Base-by-base conservation (phyloP, 2,797 vertebrate genomes). In the Emys orbicularis region DNA sequence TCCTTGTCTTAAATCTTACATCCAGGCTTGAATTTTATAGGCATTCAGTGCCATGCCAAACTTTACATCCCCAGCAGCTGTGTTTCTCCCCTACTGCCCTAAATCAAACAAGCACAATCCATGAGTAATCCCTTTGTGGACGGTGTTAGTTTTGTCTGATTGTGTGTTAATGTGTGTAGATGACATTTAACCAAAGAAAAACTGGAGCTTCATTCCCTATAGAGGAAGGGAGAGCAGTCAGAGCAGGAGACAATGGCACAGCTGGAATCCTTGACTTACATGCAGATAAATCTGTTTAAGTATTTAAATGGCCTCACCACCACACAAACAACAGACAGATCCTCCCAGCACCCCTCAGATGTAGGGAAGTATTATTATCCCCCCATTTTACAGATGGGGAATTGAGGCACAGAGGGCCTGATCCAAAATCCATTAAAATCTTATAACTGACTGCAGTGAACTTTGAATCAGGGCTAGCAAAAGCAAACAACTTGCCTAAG, bases 151-250 rank as follows among this genome's bases (percentile, higher is more conserved):
- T 37, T 77, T 87, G 79, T 83, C 79, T 94, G 86, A 93, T 86
- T 94, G 94, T 93, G 93, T 1, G 0, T 88, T 97, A 95, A 96
- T 94, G 41, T 65, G 87, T 9, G 3, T 94, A 92, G 97, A 95
- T 94, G 82, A 93, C 44, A 44, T 96, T 97, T 97, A 96, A 92
- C 87, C 83, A 94, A 96, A 96, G 49, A 96, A 81, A 96, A 81
- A 59, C 53, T 87, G 34, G 90, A 94, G 44, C 95, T 98, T 95
- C 87, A 83, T 5, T 88, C 84, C 94, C 34, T 41, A 65, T 4
- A 0, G 72, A 93, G 83, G 93, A 97, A 93, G 52, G 68, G 54
- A 86, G 85, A 3, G 13, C 61, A 44, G 81, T 72, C 82, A 44
- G 72, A 89, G 86, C 49, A 95, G 92, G 41, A 89, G n/a, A 88